Conservation (phyloP, 2,888 invertebrate genomes). For the Drosophila hamatofila region DNA sequence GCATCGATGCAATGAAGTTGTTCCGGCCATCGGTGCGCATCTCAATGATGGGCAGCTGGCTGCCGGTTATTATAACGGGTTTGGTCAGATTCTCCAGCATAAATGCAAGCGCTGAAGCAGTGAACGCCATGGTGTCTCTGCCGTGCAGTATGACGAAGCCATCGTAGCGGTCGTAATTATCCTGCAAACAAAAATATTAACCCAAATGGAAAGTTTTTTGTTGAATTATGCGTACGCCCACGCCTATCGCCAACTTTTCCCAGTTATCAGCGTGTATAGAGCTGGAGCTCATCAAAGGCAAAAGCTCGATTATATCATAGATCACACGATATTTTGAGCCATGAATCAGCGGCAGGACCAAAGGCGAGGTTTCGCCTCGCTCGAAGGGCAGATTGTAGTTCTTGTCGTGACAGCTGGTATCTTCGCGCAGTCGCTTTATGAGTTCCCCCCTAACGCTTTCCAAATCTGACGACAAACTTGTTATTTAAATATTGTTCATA, state of each 20-base stretch:
- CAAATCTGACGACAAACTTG: constrained; percentile 87
- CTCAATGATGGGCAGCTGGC: constrained; percentile 97
- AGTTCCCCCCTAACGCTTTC: constrained; percentile 83
- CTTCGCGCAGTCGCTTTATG: constrained; percentile 86
- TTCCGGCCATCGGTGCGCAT: constrained; percentile 96
- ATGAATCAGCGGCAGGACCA: constrained; percentile 87
- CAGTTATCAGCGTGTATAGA: constrained; percentile 96
- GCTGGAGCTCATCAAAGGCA: constrained; percentile 94
- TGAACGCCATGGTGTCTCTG: constrained; percentile 97
- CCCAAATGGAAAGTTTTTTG: neutral
- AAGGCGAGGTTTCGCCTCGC: constrained; percentile 84
- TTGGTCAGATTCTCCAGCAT: constrained; percentile 98
- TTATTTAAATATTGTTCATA: neutral
- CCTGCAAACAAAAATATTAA: constrained; percentile 86
- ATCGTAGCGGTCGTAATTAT: constrained; percentile 91
- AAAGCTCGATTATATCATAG: constrained; percentile 93
- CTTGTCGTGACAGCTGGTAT: constrained; percentile 93
- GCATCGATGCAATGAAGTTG: constrained; percentile 94
- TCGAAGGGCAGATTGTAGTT: constrained; percentile 87
- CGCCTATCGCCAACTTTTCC: constrained; percentile 93
- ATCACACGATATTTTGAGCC: constrained; percentile 87
- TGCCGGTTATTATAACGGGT: constrained; percentile 95
- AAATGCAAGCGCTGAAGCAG: constrained; percentile 97
- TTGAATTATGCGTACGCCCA: constrained; percentile 88
- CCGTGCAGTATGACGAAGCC: constrained; percentile 98